These are phyloP conservation scores for Meganola albula DNA, from an alignment of 2,888 invertebrate genomes.

Conservation along the genomic window DNA sequence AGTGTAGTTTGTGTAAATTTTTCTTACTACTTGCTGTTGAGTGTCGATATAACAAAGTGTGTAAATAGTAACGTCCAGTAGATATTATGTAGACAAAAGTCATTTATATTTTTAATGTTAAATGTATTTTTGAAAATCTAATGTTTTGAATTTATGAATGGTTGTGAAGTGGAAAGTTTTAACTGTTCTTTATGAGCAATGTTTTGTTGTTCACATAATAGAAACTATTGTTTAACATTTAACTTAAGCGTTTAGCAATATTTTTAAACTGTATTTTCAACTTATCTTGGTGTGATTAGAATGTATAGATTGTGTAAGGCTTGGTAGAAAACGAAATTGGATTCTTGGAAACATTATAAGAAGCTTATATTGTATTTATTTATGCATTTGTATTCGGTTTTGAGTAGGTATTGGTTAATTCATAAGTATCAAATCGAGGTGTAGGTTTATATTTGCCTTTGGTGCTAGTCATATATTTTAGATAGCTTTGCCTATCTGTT, in stretches of 20 bases:
- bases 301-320: conserved; percentile 6
- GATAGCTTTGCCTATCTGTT: too few species aligned
- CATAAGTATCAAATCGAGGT: conserved; percentile 9
- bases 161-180: conserved; percentile 60
- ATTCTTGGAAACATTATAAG: not conserved
- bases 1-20: conserved; percentile 8
- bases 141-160: conserved; percentile 60
- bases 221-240: conserved; percentile 12
- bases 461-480: conserved; percentile 48
- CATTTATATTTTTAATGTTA: conserved; percentile 43
- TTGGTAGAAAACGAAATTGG: not conserved
- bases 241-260: conserved; percentile 8
- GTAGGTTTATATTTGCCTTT: conserved; percentile 30
- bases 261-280: conserved; percentile 2
- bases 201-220: conserved; percentile 13
- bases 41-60: conserved; percentile 23
- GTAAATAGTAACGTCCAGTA: conserved; percentile 49
- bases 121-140: conserved; percentile 46
- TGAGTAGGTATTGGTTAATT: conserved; percentile 14
- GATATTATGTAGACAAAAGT: conserved; percentile 32
- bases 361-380: conserved; percentile 20
- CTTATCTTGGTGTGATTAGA: conserved; percentile 16
- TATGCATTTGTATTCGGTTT: conserved; percentile 30
- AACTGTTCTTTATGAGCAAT: conserved; percentile 16
- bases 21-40: conserved; percentile 16